phyloP scores from a whole-genome alignment of 2,797 vertebrate species.

The Tenualosa thibaudeaui region DNA sequence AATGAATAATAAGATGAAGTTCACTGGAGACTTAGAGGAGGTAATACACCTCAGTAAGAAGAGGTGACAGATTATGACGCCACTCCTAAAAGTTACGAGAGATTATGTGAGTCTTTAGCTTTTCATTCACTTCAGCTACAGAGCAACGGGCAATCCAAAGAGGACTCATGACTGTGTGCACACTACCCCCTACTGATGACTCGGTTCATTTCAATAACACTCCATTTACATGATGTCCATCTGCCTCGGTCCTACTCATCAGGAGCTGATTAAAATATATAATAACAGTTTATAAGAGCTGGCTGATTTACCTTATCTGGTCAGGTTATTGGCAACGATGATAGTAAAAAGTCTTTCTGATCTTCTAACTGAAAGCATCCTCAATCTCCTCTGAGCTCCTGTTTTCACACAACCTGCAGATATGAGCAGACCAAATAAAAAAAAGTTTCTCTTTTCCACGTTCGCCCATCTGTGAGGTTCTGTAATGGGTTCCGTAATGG shows the following conservation, averaged over 20 bases:
- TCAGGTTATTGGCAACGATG: not conserved
- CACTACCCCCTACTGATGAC: constrained; percentile 10
- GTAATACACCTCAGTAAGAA: not conserved
- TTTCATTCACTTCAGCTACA: not conserved
- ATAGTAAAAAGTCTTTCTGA: too few species aligned
- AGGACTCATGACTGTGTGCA: not conserved
- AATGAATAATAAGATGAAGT: not conserved
- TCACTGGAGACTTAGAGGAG: not conserved
- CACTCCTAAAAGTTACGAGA: not conserved
- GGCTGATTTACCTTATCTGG: not conserved
- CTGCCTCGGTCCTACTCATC: not conserved
- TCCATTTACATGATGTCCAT: not conserved
- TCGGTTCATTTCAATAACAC: not conserved
- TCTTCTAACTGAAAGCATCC: too few species aligned
- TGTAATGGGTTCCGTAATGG: constrained; percentile 1
- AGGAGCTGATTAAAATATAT: not conserved
- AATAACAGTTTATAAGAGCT: not conserved
- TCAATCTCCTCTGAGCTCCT: too few species aligned
- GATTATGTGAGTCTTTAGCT: not conserved
- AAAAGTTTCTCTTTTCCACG: not conserved
- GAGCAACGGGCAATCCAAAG: not conserved
- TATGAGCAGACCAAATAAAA: not conserved
- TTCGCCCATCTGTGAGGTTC: not conserved
- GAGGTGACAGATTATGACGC: not conserved
- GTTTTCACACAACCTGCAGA: not conserved